A percentile compares a stretch with the other conserved stretches of the same genome.
Evolutionary conservation across 2,113 vertebrate genomes (phyloP).

Genomic region (Macrotis lagotis): DNA sequence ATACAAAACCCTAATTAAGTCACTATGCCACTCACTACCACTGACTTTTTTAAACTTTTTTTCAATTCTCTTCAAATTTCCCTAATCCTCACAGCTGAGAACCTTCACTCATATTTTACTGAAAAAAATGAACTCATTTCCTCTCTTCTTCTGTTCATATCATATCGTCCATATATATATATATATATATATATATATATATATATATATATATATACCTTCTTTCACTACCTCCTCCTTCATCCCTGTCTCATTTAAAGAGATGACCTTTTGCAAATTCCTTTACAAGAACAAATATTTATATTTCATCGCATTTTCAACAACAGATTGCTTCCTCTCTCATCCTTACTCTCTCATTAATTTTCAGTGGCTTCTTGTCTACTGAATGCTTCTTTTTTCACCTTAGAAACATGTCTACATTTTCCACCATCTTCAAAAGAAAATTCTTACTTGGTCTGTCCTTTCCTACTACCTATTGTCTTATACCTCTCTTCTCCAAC

Average conservation of each 20-base stretch:
- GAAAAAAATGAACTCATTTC: background rate
- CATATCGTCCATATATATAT: background rate
- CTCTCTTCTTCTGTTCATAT: background rate
- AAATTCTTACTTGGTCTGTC: background rate
- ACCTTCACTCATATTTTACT: background rate
- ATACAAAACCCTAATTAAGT: background rate
- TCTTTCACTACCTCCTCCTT: background rate
- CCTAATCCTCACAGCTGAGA: background rate
- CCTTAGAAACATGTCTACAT: background rate
- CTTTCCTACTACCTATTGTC: background rate
- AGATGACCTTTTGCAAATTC: background rate
- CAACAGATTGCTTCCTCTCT: background rate
- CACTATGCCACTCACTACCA: background rate
- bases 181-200: too few relatives aligned
- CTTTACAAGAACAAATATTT: background rate
- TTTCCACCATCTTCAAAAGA: background rate
- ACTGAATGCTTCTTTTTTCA: background rate
- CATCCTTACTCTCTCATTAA: background rate
- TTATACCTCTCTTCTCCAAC: background rate
- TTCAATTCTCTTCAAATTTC: background rate
- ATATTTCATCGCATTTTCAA: background rate
- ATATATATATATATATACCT: too few relatives aligned
- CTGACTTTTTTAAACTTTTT: background rate
- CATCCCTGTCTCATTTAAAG: background rate
- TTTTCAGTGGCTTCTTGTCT: background rate